Base-by-base conservation (phyloP, 2,888 invertebrate species). In the Exocentrus adspersus region DNA sequence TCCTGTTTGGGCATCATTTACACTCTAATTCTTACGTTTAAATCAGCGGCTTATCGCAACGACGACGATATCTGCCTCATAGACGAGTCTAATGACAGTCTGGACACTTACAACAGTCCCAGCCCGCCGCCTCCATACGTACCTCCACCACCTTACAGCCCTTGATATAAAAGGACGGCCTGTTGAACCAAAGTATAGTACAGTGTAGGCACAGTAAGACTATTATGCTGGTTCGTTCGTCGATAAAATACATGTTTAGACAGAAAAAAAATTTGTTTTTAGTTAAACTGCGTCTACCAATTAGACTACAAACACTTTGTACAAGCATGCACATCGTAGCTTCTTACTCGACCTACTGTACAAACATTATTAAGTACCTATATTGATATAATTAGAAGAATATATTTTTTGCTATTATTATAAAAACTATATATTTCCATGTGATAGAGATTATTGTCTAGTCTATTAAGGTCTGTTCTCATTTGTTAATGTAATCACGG, bases 1-100 rank as follows among this genome's bases (percentile, higher is more conserved):
- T 87, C 90, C 41, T 84, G 91, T 51, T 78, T 90, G 71, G 90
- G 90, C 4, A 88, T 90, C 10, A 90, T 91, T 16, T 89, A 89
- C 70, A 90, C 89, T 74, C 81, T 91, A 45, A 86, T 91, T 80
- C 85, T 87, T 68, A 86, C 86, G 64, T 86, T 87, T 42, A 75
- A 86, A 32, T 79, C 85, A 1, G 81, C 79, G 21, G 85, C 86
- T 51, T 85, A 85, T 30, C 85, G 85, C 70, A 80, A 85, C 57
- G 76, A 77, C 17, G 82, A 82, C 62, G 82, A 82, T 71, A 81
- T 87, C 60, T 87, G 87, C 72, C 83, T 89, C 37, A 85, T 88
- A 75, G 88, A 88, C 57, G 87, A 87, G 73, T 88, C 86, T 83
- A 87, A 88, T 67, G 88, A 88, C 0, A 84, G 71, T 58, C 52